Evolutionary conservation across 2,113 vertebrate species (phyloP).

Genomic region (Lasiurus cinereus): DNA sequence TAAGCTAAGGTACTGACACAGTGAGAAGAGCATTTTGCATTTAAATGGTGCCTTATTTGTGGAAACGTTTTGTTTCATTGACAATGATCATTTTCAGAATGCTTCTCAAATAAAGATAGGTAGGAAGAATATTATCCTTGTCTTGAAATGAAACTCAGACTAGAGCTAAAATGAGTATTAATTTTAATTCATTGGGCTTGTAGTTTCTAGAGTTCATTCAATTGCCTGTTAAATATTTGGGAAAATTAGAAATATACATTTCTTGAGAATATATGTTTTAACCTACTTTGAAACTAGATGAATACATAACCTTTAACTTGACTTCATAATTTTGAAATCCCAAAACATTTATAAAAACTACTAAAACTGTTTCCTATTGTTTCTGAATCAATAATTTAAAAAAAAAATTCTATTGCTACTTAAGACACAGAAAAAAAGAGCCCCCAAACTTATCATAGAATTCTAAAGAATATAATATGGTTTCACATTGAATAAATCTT

Average conservation of each 20-base stretch:
- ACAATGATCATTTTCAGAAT: conserved; percentile 47
- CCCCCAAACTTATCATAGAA: neutral
- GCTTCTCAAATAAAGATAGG: conserved; percentile 15
- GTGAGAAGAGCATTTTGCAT: conserved; percentile 69
- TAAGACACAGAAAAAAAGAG: neutral
- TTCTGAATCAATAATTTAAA: neutral
- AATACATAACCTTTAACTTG: neutral
- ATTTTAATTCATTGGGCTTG: neutral
- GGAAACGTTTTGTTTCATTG: conserved; percentile 42
- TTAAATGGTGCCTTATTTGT: conserved; percentile 60
- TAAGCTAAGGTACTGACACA: neutral
- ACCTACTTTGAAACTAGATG: neutral
- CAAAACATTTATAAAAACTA: neutral
- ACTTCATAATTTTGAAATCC: conserved; percentile 14
- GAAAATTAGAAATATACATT: neutral
- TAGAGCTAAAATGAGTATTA: neutral
- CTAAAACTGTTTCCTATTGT: neutral
- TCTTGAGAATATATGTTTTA: neutral
- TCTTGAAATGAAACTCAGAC: conserved; percentile 49
- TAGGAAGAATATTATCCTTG: neutral
- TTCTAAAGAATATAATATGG: neutral
- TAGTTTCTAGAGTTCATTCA: neutral
- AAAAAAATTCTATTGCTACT: neutral
- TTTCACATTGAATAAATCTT: neutral
- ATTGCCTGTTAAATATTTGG: neutral